Conservation (phyloP, 2,888 invertebrate species). For the Chrysolina americana region DNA sequence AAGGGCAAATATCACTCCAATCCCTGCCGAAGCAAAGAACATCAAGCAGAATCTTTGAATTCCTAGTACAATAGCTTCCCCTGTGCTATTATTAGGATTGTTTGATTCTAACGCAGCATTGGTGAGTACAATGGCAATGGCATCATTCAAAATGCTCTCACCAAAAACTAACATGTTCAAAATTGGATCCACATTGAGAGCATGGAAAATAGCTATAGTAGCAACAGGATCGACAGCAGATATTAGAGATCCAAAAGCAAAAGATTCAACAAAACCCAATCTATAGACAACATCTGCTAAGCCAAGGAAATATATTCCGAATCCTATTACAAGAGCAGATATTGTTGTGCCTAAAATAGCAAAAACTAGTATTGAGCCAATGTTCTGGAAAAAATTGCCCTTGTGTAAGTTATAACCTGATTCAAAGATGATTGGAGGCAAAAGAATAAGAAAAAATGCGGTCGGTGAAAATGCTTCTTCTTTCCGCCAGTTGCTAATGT, state of each 20-base stretch:
- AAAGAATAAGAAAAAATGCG: slow-evolving; percentile 94
- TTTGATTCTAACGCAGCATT: slow-evolving; percentile 86
- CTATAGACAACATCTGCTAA: slow-evolving; percentile 92
- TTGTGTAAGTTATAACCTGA: slow-evolving; percentile 99
- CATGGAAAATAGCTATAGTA: slow-evolving; percentile 98
- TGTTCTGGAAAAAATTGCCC: slow-evolving; percentile 96
- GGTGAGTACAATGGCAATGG: slow-evolving; percentile 97
- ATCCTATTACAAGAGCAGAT: slow-evolving; percentile 96
- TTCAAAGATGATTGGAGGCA: slow-evolving; percentile 99
- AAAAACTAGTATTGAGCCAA: slow-evolving; percentile 98
- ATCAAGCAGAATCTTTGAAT: slow-evolving; percentile 93
- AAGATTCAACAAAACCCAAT: slow-evolving; percentile 95
- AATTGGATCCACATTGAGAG: slow-evolving; percentile 96
- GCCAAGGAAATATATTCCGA: slow-evolving; percentile 95
- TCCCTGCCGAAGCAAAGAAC: slow-evolving; percentile 98
- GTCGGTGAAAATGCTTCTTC: slow-evolving; percentile 99
- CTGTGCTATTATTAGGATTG: slow-evolving; percentile 79
- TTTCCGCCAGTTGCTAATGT: slow-evolving; percentile 95
- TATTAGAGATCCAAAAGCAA: slow-evolving; percentile 98
- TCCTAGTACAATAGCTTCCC: slow-evolving; percentile 89
- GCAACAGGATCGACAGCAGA: slow-evolving; percentile 99
- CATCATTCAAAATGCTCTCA: slow-evolving; percentile 96
- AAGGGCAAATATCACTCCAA: slow-evolving; percentile 95
- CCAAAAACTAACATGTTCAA: slow-evolving; percentile 99
- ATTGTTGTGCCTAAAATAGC: slow-evolving; percentile 98